Percentiles rank a stretch among this genome's conserved stretches.
Evolutionary conservation across 2,797 vertebrate species (phyloP).

Genomic region (Macrochelys suwanniensis): DNA sequence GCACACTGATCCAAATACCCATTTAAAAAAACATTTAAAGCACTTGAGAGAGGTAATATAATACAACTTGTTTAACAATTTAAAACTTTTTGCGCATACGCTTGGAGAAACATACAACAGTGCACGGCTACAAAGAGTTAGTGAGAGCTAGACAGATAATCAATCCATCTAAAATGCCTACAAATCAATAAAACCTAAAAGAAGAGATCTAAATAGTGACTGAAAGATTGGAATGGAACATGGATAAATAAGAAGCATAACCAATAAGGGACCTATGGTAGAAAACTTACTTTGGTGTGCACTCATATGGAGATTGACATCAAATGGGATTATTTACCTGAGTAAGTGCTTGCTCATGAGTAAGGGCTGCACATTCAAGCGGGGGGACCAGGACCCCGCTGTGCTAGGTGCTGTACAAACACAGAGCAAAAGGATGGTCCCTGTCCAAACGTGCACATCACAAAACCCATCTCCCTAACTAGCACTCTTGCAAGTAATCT

Average conservation of each 20-base stretch:
- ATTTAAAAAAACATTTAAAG: neutral
- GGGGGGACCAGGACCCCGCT: conserved; percentile 39
- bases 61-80: neutral
- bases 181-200: neutral
- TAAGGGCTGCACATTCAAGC: neutral
- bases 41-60: neutral
- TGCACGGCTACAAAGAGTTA: neutral
- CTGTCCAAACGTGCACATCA: conserved; percentile 60
- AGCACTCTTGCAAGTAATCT: conserved; percentile 66
- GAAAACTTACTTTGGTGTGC: neutral
- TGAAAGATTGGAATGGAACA: neutral
- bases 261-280: neutral
- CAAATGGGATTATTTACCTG: neutral
- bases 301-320: neutral
- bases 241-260: neutral
- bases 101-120: neutral
- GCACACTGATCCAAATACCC: neutral
- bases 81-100: neutral
- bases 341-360: neutral
- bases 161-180: neutral
- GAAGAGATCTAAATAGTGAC: neutral
- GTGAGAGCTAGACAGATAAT: neutral
- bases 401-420: conserved; percentile 55
- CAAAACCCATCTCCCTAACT: conserved; percentile 69
- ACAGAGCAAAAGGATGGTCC: conserved; percentile 61